Base-by-base conservation (phyloP, 2,113 vertebrate species). In the Lepus americanus region DNA sequence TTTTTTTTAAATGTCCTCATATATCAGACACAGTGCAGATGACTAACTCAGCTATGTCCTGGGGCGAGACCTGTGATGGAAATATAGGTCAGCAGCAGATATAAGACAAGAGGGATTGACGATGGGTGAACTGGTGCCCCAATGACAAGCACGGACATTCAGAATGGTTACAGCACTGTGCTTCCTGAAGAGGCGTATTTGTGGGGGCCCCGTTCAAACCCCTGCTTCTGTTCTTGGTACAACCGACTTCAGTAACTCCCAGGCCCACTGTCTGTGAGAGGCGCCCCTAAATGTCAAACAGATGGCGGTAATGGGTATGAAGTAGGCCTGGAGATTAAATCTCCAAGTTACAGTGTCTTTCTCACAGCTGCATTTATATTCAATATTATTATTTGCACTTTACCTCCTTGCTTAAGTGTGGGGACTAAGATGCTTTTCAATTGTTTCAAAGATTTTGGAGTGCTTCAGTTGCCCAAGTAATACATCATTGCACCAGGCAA, bases 231-330 rank as follows among this genome's bases (percentile, higher is more conserved):
- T 74, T 96, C 25, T 67, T 59, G 61, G 73, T 66, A 4, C 13
- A 95, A 73, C 27, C 0, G 0, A 23, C 53, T 67, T 88, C 9
- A 51, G 23, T 53, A 64, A 76, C 61, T 94, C 76, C 85, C 81
- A 87, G 91, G 31, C 63, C 67, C 12, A 55, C 23, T 14, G 80
- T 55, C 33, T 84, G 39, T 77, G 76, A 87, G 36, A 73, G 80
- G 13, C 77, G 94, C 79, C 88, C 87, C 83, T 55, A 82, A 95
- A 95, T 83, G 66, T 91, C 89, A 90, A 92, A 73, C 95, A 97
- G 93, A 96, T 93, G 96, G 69, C 22, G 25, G 31, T 72, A 90
- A 90, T 94, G 69, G 69, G 36, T 61, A 86, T 67, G 86, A 87
- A 88, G n/a, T 67, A 82, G n/a, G 9, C 69, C 82, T 93, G 5